Base-by-base conservation (phyloP, 2,888 invertebrate species). In the Mimumesa dahlbomi region DNA sequence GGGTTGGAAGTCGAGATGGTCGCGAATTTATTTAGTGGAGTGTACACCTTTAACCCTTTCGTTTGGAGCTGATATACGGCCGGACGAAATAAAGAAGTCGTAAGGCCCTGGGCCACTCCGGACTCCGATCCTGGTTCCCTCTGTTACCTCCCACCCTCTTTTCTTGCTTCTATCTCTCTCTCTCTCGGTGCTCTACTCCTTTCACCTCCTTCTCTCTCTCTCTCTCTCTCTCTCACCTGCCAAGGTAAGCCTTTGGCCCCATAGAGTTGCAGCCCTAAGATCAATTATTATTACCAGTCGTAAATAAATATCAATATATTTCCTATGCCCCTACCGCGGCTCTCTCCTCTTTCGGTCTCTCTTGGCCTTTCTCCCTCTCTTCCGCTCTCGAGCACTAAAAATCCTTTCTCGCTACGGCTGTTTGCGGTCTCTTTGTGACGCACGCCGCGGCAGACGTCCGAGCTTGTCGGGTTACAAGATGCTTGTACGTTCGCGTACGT, bases 221-320 rank as follows among this genome's bases (percentile, higher is more conserved):
- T n/a, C n/a, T n/a, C n/a, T n/a, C 49, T 29, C 40, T 22, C 34
- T 31, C 53, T 45, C 52, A 25, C 34, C 56, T 7, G 14, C 50
- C 58, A 13, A 25, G 42, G 14, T 14, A 14, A 34, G 61, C 52
- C 69, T 53, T 53, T 22, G 31, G 45, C 36, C 48, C 82, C 73
- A 69, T 71, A 77, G 77, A 82, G 75, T 75, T 74, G 73, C 79
- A 75, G 77, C 63, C 49, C 69, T 56, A 59, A 77, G 81, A 84
- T 82, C 84, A 84, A 82, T 85, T 84, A 86, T 85, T 84, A 83
- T 82, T 82, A 82, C 82, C 83, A 73, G 78, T 83, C 82, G 75
- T 85, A 84, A 84, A 85, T 82, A 85, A 84, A 84, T 84, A 84
- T 84, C 82, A 83, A 78, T 82, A 79, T 75, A 76, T 79, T 75